Conservation (phyloP, 2,797 vertebrate species). For the Cossypha heuglini region DNA sequence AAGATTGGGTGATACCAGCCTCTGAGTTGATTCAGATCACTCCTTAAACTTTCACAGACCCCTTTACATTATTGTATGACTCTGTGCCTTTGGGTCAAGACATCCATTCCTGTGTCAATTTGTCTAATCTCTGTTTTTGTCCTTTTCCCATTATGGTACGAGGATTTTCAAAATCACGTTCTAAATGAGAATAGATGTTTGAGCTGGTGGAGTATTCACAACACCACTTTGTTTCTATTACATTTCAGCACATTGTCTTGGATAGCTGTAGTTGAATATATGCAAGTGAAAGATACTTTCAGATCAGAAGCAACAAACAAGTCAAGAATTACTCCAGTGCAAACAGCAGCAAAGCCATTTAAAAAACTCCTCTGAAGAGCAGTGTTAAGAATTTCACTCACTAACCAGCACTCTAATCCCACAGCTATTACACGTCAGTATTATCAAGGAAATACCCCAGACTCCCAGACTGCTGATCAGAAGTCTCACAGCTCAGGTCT, state of each 20-base stretch:
- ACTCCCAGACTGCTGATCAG: neutral
- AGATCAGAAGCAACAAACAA: neutral
- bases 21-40: neutral
- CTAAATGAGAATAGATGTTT: neutral
- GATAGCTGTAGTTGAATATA: neutral
- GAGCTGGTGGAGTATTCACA: conserved; percentile 25
- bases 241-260: neutral
- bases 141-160: neutral
- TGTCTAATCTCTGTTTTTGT: neutral
- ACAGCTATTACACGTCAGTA: neutral
- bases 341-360: neutral
- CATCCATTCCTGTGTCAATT: neutral
- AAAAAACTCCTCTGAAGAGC: neutral
- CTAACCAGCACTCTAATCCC: neutral
- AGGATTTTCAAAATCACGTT: neutral
- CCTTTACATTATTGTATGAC: neutral
- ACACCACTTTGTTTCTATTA: conserved; percentile 33
- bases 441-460: neutral
- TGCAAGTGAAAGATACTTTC: neutral
- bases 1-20: neutral
- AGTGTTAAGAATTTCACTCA: neutral
- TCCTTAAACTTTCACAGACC: neutral
- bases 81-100: neutral
- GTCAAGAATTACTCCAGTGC: neutral
- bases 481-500: neutral